A percentile compares a stretch with the other conserved stretches of the same genome.
phyloP scores from a whole-genome alignment of 2,797 vertebrate genomes.

The Gambusia yucatana region DNA sequence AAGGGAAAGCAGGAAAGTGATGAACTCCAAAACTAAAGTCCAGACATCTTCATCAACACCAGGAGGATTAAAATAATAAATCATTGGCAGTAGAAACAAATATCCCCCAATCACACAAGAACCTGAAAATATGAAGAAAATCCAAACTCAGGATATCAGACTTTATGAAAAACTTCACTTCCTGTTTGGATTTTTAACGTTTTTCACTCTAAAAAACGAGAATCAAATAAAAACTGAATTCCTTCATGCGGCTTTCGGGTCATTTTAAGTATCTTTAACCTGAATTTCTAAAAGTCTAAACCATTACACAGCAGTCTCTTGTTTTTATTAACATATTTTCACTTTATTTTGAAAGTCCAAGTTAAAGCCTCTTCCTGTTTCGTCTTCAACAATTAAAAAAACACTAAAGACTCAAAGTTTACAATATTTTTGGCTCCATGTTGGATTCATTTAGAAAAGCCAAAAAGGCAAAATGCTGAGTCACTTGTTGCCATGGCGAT shows the following conservation, averaged over 20 bases:
- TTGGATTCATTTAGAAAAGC: background rate
- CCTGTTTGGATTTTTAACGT: background rate
- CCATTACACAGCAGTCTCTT: background rate
- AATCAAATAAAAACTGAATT: background rate
- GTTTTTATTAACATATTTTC: background rate
- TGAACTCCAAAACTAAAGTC: background rate
- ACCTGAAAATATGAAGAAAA: background rate
- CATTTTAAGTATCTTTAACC: background rate
- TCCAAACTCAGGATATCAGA: background rate
- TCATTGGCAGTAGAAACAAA: background rate
- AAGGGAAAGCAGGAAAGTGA: background rate
- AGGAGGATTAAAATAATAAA: background rate
- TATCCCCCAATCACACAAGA: background rate
- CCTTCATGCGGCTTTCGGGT: background rate
- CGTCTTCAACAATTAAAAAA: background rate
- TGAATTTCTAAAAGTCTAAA: background rate
- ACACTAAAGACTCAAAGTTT: background rate
- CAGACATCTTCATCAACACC: background rate
- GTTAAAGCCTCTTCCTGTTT: background rate
- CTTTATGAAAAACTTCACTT: background rate
- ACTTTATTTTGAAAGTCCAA: constrained; percentile 4
- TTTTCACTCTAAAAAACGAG: background rate
- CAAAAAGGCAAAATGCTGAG: background rate
- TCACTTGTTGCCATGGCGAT: background rate
- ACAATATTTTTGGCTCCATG: background rate